Evolutionary conservation across 2,113 vertebrate genomes (phyloP).

Genomic region (Thalassarche chlororhynchos): DNA sequence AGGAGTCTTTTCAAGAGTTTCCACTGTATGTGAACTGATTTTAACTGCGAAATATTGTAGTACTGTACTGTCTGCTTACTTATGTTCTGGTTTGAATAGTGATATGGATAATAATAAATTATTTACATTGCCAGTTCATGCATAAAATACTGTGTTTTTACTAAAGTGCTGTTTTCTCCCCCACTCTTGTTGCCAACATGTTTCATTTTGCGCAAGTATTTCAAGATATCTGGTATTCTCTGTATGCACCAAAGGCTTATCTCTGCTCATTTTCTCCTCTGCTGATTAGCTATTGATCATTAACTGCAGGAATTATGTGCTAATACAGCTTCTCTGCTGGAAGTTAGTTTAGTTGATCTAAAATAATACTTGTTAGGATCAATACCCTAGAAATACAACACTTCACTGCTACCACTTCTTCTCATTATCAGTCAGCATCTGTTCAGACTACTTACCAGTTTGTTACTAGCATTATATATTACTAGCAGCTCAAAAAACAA

Average conservation of each 20-base stretch:
- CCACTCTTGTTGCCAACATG: background rate
- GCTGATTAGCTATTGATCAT: slow-evolving; percentile 32
- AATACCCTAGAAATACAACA: background rate
- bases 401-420: background rate
- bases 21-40: background rate
- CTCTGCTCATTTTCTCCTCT: background rate
- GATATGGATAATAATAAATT: background rate
- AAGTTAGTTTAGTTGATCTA: background rate
- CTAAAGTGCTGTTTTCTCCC: background rate
- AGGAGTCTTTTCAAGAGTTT: background rate
- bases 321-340: background rate
- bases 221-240: background rate
- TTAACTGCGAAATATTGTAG: background rate
- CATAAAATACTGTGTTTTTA: background rate
- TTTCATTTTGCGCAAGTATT: background rate
- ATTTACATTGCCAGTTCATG: background rate
- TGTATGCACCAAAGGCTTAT: background rate
- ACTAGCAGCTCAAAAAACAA: background rate
- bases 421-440: background rate
- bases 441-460: background rate
- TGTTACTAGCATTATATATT: background rate
- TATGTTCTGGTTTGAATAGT: background rate
- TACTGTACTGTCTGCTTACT: background rate
- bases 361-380: slow-evolving; percentile 8
- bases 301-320: background rate